A percentile compares a stretch with the other conserved stretches of the same genome.
These are phyloP conservation scores for Lathronympha strigana DNA, from an alignment of 2,888 invertebrate species.

Conservation along the genomic window DNA sequence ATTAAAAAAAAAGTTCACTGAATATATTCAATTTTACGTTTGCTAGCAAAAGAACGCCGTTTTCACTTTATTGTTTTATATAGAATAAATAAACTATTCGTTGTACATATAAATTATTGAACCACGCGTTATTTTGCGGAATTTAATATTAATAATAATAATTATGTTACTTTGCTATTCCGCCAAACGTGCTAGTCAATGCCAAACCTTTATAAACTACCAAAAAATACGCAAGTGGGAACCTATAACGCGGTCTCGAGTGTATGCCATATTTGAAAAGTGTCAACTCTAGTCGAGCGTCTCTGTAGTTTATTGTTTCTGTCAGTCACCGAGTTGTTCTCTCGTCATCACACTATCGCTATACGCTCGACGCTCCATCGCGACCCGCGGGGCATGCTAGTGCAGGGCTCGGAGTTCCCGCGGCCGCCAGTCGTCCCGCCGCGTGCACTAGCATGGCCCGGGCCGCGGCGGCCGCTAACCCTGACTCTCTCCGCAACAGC, in stretches of 20 bases:
- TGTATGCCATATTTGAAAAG: background rate
- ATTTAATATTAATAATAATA: no score
- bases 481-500: slow-evolving; percentile 63
- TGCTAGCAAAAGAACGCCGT: no score
- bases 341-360: slow-evolving; percentile 9
- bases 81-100: no score
- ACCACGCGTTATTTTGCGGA: no score
- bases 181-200: no score
- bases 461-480: slow-evolving; percentile 3
- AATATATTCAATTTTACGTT: no score
- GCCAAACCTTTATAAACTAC: no score
- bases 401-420: slow-evolving; percentile 51
- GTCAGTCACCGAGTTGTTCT: background rate
- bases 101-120: no score
- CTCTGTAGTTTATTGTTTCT: background rate
- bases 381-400: slow-evolving; percentile 58
- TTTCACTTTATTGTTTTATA: no score
- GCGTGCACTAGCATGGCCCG: background rate
- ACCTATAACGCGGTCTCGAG: background rate
- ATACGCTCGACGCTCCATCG: slow-evolving; percentile 6
- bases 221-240: no score
- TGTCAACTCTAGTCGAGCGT: slow-evolving; percentile 2
- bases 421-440: background rate
- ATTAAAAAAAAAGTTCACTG: no score
- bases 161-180: no score